Evolutionary conservation across 2,888 invertebrate genomes (phyloP).

Genomic region (Harmothoe impar): DNA sequence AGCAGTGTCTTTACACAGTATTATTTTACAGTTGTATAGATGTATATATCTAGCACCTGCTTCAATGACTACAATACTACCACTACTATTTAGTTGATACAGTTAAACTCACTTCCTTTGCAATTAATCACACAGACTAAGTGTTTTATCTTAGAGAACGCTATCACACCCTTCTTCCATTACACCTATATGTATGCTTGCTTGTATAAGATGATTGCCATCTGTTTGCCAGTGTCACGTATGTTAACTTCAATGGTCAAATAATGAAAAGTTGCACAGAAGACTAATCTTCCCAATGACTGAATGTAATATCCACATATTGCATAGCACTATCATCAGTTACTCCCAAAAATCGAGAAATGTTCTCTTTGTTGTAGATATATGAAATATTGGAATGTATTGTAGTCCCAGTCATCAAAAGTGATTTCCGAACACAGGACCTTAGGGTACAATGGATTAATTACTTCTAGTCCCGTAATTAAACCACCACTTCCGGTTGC

Average conservation of each 20-base stretch:
- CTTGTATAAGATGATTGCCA: neutral
- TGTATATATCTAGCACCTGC: constrained; percentile 48
- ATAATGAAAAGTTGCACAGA: neutral
- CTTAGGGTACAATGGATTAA: neutral
- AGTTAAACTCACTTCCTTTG: neutral
- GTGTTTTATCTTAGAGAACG: neutral
- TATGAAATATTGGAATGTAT: neutral
- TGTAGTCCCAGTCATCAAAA: constrained; percentile 3
- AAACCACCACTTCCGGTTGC: neutral
- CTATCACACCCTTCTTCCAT: neutral
- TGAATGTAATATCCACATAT: neutral
- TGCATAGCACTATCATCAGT: neutral
- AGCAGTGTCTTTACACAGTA: constrained; percentile 53
- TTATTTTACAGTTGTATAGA: constrained; percentile 55
- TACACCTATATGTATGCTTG: neutral
- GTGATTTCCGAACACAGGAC: neutral
- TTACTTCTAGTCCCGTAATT: neutral
- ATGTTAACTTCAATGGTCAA: neutral
- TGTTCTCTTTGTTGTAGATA: neutral
- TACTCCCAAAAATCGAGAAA: neutral
- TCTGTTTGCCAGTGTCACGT: neutral
- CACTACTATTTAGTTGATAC: neutral
- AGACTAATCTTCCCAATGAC: neutral
- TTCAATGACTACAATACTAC: neutral
- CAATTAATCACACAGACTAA: neutral